Base-by-base conservation (phyloP, 2,113 vertebrate genomes). In the cat (Felis catus) region DNA sequence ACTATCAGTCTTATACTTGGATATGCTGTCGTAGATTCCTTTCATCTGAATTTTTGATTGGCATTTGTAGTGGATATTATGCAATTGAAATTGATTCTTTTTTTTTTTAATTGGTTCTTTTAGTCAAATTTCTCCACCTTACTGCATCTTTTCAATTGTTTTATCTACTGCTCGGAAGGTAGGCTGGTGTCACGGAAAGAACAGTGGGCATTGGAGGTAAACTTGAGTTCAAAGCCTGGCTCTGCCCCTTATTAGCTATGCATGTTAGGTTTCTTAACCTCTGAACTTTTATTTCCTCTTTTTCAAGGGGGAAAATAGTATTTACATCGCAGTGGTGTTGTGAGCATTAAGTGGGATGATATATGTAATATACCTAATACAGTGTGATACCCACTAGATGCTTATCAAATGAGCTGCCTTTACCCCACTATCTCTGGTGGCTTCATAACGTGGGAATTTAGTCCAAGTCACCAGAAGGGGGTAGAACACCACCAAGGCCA, bases 41-140 rank as follows among this genome's bases (percentile, higher is more conserved):
- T 97, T 98, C 97, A 97, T 95, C 95, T 97, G 81, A 98, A 89
- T 21, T 97, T 97, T 63, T 98, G 86, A 98, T 95, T 98, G 98
- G 89, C 95, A 93, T 97, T 93, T 93, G 95, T 87, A 97, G 94
- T 97, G 84, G n/a, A 58, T 97, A 74, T 93, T 96, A 89, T 80
- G 33, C 23, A 97, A 19, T 70, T 41, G 10, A 97, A 33, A 29
- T 12, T 86, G 84, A 94, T 88, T 95, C 94, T 83, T 92, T 97
- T 97, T 45, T 45, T 45, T 61, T 61, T 61, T 97, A 33, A 29
- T 12, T 87, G 84, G 94, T 89, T 95, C 94, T 85, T 92, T 97
- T 97, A 91, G n/a, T 88, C 95, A 68, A 89, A 86, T 80, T 76
- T 93, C 78, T 65, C 93, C 81, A 89, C 68, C 36, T 65, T 94